These are phyloP conservation scores for Hydractinia symbiolongicarpus DNA, from an alignment of 30 jellyfish, hydroid and myxozoan genomes.

Conservation along the genomic window DNA sequence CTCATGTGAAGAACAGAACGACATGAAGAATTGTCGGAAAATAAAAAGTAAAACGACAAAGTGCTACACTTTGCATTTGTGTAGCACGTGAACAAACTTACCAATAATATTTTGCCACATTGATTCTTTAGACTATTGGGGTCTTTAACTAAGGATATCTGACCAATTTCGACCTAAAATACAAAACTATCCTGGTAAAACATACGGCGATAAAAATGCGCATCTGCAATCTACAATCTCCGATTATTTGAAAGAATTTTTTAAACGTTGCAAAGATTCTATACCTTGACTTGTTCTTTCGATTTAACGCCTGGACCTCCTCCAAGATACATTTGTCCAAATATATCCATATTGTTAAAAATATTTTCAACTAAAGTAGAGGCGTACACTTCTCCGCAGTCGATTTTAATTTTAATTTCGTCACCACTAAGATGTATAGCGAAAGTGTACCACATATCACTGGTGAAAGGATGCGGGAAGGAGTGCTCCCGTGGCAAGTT, in stretches of 20 bases:
- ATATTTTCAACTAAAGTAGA: constrained; percentile 31
- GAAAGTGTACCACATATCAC: constrained; percentile 59
- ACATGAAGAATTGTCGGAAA: no score
- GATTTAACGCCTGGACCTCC: constrained; percentile 78
- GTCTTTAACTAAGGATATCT: constrained; percentile 12
- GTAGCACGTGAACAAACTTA: background rate
- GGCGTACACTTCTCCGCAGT: constrained; percentile 48
- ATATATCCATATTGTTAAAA: constrained; percentile 51
- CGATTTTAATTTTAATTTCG: constrained; percentile 35
- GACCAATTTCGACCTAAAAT: constrained; percentile 15
- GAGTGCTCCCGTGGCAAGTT: constrained; percentile 26
- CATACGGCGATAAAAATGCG: no score
- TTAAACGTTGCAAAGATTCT: background rate
- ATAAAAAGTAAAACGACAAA: no score
- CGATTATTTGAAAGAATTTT: no score
- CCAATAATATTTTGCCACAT: constrained; percentile 21
- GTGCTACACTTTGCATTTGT: no score
- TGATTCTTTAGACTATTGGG: background rate
- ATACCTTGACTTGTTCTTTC: constrained; percentile 18
- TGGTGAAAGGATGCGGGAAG: constrained; percentile 46
- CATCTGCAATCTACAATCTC: no score
- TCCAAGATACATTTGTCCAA: constrained; percentile 79
- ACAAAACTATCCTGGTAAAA: background rate
- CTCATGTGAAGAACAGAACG: no score
- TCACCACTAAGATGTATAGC: constrained; percentile 50